Conservation (phyloP, 1,140 invertebrate genomes). For the Arion vulgaris region DNA sequence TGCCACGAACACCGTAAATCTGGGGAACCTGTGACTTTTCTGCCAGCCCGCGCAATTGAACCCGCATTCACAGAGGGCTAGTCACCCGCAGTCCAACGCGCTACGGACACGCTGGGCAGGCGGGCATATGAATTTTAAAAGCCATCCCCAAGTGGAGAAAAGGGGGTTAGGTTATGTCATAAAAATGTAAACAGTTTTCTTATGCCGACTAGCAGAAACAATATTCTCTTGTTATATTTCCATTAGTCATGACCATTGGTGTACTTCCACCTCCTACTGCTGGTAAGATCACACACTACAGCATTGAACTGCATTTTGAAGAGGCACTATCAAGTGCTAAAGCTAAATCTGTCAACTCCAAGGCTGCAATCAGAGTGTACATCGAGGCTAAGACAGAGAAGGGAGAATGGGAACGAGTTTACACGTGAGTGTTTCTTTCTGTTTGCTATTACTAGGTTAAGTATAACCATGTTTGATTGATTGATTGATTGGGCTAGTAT, state of each 20-base stretch:
- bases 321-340: conserved; percentile 49
- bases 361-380: conserved; percentile 46
- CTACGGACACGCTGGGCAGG: no score
- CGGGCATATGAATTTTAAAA: no score
- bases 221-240: no score
- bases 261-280: conserved; percentile 64
- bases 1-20: no score
- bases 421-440: conserved; percentile 58
- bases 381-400: conserved; percentile 53
- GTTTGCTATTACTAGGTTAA: no score
- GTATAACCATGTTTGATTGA: no score
- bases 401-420: conserved; percentile 55
- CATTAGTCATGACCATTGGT: background rate
- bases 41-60: no score
- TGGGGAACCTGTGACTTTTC: no score
- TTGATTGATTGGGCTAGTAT: no score
- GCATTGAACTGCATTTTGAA: conserved; percentile 65
- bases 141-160: no score
- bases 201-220: background rate
- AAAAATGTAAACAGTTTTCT: background rate
- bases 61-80: no score
- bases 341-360: conserved; percentile 18
- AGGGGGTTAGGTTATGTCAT: background rate
- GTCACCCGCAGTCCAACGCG: no score
- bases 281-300: conserved; percentile 67